Evolutionary conservation across 2,797 vertebrate species (phyloP).

Genomic region (Platyrinchus mystaceus): DNA sequence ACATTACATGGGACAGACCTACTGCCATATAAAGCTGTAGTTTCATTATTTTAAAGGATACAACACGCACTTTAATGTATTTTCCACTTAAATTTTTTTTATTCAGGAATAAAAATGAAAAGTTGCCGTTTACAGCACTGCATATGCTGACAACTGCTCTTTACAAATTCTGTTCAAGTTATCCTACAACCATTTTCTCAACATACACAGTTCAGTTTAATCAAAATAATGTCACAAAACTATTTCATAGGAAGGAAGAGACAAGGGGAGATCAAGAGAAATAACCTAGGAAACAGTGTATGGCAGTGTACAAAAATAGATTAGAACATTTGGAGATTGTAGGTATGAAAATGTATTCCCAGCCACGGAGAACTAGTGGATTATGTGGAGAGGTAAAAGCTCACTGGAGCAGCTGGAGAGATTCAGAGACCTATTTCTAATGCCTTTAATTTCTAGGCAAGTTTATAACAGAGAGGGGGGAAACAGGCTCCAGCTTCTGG

Average conservation of each 20-base stretch:
- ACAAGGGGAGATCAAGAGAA: background rate
- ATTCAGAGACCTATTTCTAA: slow-evolving; percentile 12
- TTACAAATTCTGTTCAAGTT: background rate
- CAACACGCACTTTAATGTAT: background rate
- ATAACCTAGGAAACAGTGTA: slow-evolving; percentile 65
- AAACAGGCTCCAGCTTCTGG: background rate
- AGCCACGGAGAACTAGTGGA: background rate
- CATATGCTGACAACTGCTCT: background rate
- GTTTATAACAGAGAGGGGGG: background rate
- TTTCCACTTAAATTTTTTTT: background rate
- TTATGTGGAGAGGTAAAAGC: slow-evolving; percentile 10
- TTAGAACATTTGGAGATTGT: slow-evolving; percentile 20
- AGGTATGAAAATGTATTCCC: slow-evolving; percentile 37
- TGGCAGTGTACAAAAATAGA: slow-evolving; percentile 52
- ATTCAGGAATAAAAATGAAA: slow-evolving; percentile 35
- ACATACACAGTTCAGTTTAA: background rate
- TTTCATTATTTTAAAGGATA: background rate
- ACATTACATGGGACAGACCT: background rate
- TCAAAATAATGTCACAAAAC: slow-evolving; percentile 35
- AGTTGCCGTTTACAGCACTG: background rate
- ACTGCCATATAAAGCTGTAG: background rate
- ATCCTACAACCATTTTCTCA: background rate
- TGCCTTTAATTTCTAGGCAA: slow-evolving; percentile 4
- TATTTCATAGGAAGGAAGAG: slow-evolving; percentile 13
- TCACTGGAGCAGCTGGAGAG: background rate